Conservation (phyloP, 2,797 vertebrate genomes). For the Thaleichthys pacificus region DNA sequence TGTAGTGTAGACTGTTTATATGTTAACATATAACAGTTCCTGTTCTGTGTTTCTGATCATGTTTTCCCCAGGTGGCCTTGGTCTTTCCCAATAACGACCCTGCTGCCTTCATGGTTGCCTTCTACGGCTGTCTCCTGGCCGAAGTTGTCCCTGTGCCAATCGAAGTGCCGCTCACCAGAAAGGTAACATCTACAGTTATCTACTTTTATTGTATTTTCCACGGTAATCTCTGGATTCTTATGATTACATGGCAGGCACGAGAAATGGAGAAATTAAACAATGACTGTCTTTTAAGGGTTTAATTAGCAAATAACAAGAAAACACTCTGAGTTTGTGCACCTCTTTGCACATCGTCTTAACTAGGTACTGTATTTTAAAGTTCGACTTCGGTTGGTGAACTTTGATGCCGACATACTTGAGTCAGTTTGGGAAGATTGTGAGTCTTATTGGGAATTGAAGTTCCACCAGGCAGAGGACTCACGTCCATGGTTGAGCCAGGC, state of each 20-base stretch:
- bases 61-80: slow-evolving; percentile 85
- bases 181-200: slow-evolving; percentile 73
- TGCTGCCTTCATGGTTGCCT: slow-evolving; percentile 97
- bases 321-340: background rate
- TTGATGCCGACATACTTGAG: background rate
- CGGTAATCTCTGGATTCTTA: background rate
- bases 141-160: slow-evolving; percentile 98
- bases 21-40: background rate
- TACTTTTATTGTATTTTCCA: background rate
- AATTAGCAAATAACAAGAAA: background rate
- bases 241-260: background rate
- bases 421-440: background rate
- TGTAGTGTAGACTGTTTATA: background rate
- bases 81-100: slow-evolving; percentile 99
- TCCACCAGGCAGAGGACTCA: background rate
- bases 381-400: background rate
- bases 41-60: background rate
- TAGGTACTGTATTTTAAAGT: background rate
- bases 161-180: slow-evolving; percentile 96
- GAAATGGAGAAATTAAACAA: background rate
- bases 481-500: background rate
- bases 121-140: slow-evolving; percentile 95
- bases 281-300: background rate
- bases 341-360: background rate
- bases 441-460: background rate